These are phyloP conservation scores for Aix galericulata DNA, from an alignment of 2,113 vertebrate genomes.

Conservation along the genomic window DNA sequence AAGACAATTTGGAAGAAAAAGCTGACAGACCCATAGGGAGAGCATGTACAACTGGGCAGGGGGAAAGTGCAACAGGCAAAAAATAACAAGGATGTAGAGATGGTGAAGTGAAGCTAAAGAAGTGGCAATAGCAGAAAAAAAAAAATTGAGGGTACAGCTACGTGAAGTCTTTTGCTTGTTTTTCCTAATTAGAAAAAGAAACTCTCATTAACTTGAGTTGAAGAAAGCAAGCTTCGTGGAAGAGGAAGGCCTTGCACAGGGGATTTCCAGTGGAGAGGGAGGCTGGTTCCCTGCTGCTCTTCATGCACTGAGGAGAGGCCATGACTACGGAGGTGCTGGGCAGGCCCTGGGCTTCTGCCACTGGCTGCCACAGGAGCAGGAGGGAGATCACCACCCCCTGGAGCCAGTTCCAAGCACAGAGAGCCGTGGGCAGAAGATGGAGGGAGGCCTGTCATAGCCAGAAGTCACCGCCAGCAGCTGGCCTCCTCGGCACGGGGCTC, in stretches of 20 bases:
- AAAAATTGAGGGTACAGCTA: not conserved
- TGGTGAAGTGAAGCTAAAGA: not conserved
- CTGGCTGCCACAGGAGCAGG: too few species aligned
- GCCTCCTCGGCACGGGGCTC: not conserved
- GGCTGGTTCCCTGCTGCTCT: not conserved
- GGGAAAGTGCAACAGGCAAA: not conserved
- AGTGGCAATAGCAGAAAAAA: not conserved
- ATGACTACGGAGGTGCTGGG: not conserved
- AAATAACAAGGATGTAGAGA: rapidly evolving
- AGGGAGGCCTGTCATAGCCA: rapidly evolving
- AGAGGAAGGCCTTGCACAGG: not conserved
- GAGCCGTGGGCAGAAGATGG: not conserved
- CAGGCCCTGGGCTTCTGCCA: not conserved
- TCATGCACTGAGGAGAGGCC: not conserved
- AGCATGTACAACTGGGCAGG: not conserved
- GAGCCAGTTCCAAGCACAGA: rapidly evolving
- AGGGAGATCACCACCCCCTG: not conserved
- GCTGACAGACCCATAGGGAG: not conserved
- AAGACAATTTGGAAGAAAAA: not conserved
- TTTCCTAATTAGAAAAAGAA: not conserved
- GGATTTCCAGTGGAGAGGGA: not conserved
- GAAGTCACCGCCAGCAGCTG: not conserved
- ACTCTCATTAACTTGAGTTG: not conserved
- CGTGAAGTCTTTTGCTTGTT: not conserved
- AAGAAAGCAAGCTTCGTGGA: not conserved